Evolutionary conservation across 2,113 vertebrate species (phyloP).

Genomic region (Eubucco bourcierii): DNA sequence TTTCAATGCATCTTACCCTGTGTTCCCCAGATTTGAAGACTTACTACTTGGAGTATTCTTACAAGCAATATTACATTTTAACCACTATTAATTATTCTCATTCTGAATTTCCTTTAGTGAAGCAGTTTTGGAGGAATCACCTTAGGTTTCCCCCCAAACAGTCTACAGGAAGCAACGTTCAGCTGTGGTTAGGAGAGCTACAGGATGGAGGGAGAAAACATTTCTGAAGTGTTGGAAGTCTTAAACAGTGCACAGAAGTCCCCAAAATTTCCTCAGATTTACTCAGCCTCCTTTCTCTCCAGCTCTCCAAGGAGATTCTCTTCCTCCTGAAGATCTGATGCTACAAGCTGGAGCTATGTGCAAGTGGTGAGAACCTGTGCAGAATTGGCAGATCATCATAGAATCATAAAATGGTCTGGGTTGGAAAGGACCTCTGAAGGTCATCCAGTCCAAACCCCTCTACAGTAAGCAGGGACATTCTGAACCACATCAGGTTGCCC

Average conservation of each 20-base stretch:
- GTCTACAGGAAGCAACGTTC: neutral
- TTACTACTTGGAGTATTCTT: neutral
- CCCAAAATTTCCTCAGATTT: neutral
- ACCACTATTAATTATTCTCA: neutral
- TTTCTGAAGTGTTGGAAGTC: neutral
- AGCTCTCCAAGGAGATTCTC: neutral
- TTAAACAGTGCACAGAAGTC: neutral
- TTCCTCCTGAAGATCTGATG: neutral
- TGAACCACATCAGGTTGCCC: too few relatives aligned
- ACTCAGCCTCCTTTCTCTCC: neutral
- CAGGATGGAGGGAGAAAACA: fast-evolving
- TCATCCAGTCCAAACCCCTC: too few relatives aligned
- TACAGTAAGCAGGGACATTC: too few relatives aligned
- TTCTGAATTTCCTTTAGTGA: neutral
- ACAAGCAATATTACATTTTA: neutral
- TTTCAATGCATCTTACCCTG: neutral
- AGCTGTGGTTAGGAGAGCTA: neutral
- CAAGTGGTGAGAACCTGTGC: neutral
- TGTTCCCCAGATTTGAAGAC: neutral
- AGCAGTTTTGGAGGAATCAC: neutral
- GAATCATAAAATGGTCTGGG: too few relatives aligned
- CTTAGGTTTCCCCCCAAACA: neutral
- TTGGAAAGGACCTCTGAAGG: too few relatives aligned
- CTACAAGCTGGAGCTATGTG: neutral
- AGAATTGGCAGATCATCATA: neutral